Base-by-base conservation (phyloP, 1,140 invertebrate species). In the Drosophila willistoni region DNA sequence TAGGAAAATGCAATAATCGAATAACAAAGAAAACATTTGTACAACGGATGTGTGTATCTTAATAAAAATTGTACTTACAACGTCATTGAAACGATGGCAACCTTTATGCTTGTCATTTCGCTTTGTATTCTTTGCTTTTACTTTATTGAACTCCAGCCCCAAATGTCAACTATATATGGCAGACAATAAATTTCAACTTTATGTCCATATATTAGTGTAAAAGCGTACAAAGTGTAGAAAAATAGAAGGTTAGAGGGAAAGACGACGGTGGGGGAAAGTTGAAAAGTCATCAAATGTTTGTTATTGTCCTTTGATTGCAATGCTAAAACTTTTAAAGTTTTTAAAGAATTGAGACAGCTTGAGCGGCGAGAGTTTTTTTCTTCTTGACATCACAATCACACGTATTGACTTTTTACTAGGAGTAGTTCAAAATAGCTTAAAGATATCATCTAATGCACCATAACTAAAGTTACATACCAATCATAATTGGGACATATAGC, bases 1-100 rank as follows among this genome's bases (percentile, higher is more conserved):
- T 7, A 70, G 64, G 29, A 14, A 63, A 25, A 7, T 85, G 7
- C 67, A 41, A 13, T 81, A 77, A 66, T 4, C 10, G 36, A 39
- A 3, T 13, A 3, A 22, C 17, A 19, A 7, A 9, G 1, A 9
- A 17, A 44, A 17, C n/a, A 17, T 9, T 47, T 9, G 9, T 14
- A 9, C 14, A 51, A 22, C 17, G 44, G 9, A 22, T 51, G 44
- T 51, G 2, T 5, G 7, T 14, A 22, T 51, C 9, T 51, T 22
- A 4, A 19, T 51, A 13, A 12, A 39, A 39, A 3, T 4, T 39
- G 36, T 19, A 3, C 12, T 51, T 51, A 19, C 10, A 51, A 9
- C 14, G 10, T 9, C 44, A 51, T 51, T 51, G 19, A 10, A 22
- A 5, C 17, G 12, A 10, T 51, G 17, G 17, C 44, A 19, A 22